Evolutionary conservation across 1,140 invertebrate genomes (phyloP).

Genomic region (Diorhabda sublineata): DNA sequence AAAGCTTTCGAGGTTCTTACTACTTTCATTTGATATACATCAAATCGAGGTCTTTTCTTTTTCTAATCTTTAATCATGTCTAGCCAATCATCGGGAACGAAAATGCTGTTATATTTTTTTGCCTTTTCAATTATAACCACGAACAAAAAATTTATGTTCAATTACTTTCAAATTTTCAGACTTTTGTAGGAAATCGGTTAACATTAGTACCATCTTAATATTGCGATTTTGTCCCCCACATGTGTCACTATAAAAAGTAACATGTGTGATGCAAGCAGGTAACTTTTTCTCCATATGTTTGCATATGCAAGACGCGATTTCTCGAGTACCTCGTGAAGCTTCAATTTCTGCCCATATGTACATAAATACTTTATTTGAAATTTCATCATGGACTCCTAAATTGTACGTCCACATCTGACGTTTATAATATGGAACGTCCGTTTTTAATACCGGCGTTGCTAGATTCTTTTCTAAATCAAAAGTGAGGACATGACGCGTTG

Average conservation of each 20-base stretch:
- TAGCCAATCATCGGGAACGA: too few relatives aligned
- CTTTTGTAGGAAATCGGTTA: not conserved
- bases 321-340: constrained; percentile 22
- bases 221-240: too few relatives aligned
- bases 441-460: constrained; percentile 20
- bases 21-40: too few relatives aligned
- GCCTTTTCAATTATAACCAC: too few relatives aligned
- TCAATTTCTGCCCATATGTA: constrained; percentile 25
- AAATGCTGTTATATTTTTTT: too few relatives aligned
- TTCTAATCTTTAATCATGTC: too few relatives aligned
- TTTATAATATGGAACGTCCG: constrained; percentile 23
- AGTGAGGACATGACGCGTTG: not conserved
- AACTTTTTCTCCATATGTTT: constrained; percentile 14
- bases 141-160: too few relatives aligned
- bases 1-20: too few relatives aligned
- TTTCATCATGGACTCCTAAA: constrained; percentile 21
- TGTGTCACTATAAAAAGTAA: not conserved
- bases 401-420: constrained; percentile 22
- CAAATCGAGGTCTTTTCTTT: too few relatives aligned
- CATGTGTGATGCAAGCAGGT: not conserved
- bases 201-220: too few relatives aligned
- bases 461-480: constrained; percentile 26
- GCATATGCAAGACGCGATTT: constrained; percentile 16
- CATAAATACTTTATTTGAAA: constrained; percentile 17
- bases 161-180: too few relatives aligned